Conservation (phyloP, 2,797 vertebrate species). For the Cryptoprocta ferox region DNA sequence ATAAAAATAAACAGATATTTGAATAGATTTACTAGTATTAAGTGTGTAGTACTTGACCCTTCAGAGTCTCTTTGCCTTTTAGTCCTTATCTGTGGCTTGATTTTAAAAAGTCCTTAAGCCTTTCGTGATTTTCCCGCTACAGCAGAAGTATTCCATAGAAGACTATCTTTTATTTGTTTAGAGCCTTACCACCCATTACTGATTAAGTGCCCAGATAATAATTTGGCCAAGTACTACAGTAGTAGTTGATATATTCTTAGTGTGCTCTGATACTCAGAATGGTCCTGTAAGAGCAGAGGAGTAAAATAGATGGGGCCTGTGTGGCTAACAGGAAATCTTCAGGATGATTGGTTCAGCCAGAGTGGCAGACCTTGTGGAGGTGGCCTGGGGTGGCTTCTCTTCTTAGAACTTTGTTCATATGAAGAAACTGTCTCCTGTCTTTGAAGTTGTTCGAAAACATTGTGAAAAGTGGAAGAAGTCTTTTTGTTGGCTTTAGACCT, state of each 20-base stretch:
- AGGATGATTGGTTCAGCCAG: background rate
- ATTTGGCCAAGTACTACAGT: background rate
- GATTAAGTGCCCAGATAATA: background rate
- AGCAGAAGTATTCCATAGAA: background rate
- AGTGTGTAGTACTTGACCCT: background rate
- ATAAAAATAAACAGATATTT: constrained; percentile 50
- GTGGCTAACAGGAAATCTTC: background rate
- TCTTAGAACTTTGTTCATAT: background rate
- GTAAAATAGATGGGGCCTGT: background rate
- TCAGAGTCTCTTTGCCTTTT: background rate
- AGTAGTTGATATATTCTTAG: background rate
- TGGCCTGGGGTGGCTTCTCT: background rate
- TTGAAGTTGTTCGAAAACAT: constrained; percentile 30
- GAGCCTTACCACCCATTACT: background rate
- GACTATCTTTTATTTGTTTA: background rate
- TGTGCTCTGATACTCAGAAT: background rate
- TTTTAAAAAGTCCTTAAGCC: background rate
- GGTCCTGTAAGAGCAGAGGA: background rate
- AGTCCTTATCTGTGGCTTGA: background rate
- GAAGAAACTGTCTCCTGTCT: constrained; percentile 7
- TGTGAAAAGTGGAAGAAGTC: constrained; percentile 2
- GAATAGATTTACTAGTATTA: background rate
- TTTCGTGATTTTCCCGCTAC: background rate
- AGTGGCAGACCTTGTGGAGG: background rate
- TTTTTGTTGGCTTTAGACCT: background rate